Conservation (phyloP, 2,797 vertebrate species). For the Mus caroli region DNA sequence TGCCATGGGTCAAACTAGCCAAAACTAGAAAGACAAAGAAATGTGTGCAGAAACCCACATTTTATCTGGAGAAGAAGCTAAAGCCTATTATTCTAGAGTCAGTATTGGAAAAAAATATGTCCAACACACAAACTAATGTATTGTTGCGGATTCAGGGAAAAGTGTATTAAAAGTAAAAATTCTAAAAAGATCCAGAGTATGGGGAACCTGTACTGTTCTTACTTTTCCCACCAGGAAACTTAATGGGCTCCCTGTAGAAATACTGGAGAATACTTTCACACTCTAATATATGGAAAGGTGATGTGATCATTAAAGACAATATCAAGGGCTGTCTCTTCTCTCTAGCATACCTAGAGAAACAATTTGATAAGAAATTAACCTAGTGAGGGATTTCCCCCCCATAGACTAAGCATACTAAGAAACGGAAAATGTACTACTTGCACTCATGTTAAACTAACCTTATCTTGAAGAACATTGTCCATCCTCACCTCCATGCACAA, state of each 20-base stretch:
- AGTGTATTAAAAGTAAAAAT: neutral
- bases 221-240: neutral
- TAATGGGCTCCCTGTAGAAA: neutral
- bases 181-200: neutral
- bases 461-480: neutral
- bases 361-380: neutral
- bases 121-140: accelerated
- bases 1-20: neutral
- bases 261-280: neutral
- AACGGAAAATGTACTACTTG: neutral
- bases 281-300: neutral
- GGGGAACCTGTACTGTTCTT: neutral
- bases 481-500: too few relatives aligned
- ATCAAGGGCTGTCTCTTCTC: neutral
- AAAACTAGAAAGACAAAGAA: neutral
- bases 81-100: neutral
- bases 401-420: neutral
- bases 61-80: neutral
- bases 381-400: neutral
- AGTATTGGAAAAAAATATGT: too few relatives aligned
- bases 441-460: neutral
- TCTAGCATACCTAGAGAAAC: neutral
- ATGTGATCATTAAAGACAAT: neutral
- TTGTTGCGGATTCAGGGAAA: neutral
- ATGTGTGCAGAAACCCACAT: neutral